Evolutionary conservation across 2,113 vertebrate genomes (phyloP), one percentile per base, ranked within the genome.

Genomic region (Odontesthes bonariensis): DNA sequence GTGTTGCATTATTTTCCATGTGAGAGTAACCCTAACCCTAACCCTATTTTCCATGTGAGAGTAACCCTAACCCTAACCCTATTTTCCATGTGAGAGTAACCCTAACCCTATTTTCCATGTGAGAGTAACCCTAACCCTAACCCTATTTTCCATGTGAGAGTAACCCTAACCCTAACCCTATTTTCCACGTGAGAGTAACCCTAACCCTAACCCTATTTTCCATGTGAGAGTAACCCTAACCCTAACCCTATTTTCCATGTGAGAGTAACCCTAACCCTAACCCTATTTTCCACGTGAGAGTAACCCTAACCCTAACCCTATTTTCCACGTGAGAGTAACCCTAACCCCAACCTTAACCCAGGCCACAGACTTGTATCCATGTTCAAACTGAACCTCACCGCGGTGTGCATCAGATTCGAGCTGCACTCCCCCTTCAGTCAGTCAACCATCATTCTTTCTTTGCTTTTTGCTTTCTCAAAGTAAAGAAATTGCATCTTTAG

Each of bases 151-250:
- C n/a, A n/a, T n/a, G n/a, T 44, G 3, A 38, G 47, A n/a, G 51
- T 32, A 42, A 59, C 35, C 72, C n/a, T n/a, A n/a, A 76, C 63
- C 47, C 76, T 8, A 0, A n/a, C n/a, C n/a, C n/a, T n/a, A n/a
- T n/a, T n/a, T n/a, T n/a, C n/a, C n/a, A n/a, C n/a, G n/a, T 44
- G 3, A 38, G 47, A n/a, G 51, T 32, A 42, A 59, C 35, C 72
- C n/a, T n/a, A n/a, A 76, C 63, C 47, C 76, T 8, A 0, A n/a
- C n/a, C n/a, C n/a, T n/a, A n/a, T n/a, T n/a, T n/a, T n/a, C n/a
- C n/a, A n/a, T n/a, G n/a, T 44, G 3, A 38, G 47, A n/a, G 51
- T 32, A 42, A 59, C 35, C 72, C n/a, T n/a, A n/a, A 76, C 63
- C 47, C 76, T 8, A 0, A n/a, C n/a, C n/a, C n/a, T n/a, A n/a